Base-by-base conservation (phyloP, 1,140 invertebrate species). In the Globodera ellingtonae region DNA sequence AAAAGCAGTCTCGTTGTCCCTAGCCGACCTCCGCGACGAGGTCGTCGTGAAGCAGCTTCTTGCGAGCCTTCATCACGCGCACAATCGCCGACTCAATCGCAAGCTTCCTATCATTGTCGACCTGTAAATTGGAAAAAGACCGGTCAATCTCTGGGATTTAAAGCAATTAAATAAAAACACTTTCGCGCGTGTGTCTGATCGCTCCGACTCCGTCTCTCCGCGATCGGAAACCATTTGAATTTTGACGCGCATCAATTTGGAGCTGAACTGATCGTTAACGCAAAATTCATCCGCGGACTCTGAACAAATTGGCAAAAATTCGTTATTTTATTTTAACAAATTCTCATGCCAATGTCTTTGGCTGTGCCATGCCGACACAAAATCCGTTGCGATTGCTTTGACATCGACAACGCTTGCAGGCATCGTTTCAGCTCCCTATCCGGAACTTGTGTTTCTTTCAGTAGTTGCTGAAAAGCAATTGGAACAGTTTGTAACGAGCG, bases 81-180 rank as follows among this genome's bases (percentile, higher is more conserved):
- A 99, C 98, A 89, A 99, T 98, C 65, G 97, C 97, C 65, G 98
- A 98, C 92, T 99, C 97, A 82, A 99, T 99, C 91, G 98, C 97
- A 90, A 99, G 96, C 90, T 98, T 99, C 80, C 97, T 92, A 91
- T 99, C 97, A 90, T 99, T 97, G 89, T 99, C 97, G 13, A 98
- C 85, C 88, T 87, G 65, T 84, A 75, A 48, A 82, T 44, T 4
- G 10, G 24, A 82, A 13, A n/a, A 81, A 46, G 3, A 56, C n/a
- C 56, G 18, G 56, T 21, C n/a, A 21, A 48, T 6, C 35, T 35
- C 3, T 35, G 35, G 35, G 35, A 2, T 35, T 35, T 35, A 35
- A 35, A 35, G 35, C 35, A 35, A 35, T 35, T 35, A 35, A 35
- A 35, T 35, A 35, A 35, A 77, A n/a, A 79, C 9, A 87, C 96